Evolutionary conservation across 2,888 invertebrate species (phyloP), one percentile per base, ranked within the genome.

Genomic region (Drymonia ruficornis): DNA sequence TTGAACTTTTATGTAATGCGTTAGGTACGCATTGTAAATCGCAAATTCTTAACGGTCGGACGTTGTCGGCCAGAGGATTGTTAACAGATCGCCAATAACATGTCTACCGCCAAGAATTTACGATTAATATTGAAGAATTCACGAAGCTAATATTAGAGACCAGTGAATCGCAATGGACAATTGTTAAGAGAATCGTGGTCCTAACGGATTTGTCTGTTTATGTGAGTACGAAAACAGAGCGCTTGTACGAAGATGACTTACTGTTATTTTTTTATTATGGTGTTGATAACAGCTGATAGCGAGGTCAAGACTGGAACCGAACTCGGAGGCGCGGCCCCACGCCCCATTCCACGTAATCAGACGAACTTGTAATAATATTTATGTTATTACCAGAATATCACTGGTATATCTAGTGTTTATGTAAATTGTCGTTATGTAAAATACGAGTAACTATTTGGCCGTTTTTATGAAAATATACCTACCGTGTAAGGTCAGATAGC

Each of bases 291-390:
- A 47, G 34, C 31, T 47, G 47, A 47, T 47, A 34, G 7, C 12
- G 13, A 12, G 47, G 47, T 47, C 47, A 47, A 11, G 34, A 18
- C 18, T 1, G 15, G 45, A 45, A 13, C 31, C 47, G 34, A 34
- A 18, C 31, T 18, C 47, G 47, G 47, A 47, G 47, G 34, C 47
- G 34, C 47, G 47, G 47, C 34, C 18, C 15, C 31, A 34, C 47
- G 47, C 47, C 29, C 29, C 45, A 7, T 28, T n/a, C 43, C 7
- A 45, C 45, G 45, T 45, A 45, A 45, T 45, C 45, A 15, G n/a
- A 9, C 45, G 7, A 9, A 18, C 42, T 43, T 19, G 11, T 43
- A 19, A 43, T 13, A 43, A 43, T 43, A 43, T 43, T 43, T 11
- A 43, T 43, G 7, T 43, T 43, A 43, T 43, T 6, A 23, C 13